Conservation (phyloP, 2,888 invertebrate species). For the Euproctis similis region DNA sequence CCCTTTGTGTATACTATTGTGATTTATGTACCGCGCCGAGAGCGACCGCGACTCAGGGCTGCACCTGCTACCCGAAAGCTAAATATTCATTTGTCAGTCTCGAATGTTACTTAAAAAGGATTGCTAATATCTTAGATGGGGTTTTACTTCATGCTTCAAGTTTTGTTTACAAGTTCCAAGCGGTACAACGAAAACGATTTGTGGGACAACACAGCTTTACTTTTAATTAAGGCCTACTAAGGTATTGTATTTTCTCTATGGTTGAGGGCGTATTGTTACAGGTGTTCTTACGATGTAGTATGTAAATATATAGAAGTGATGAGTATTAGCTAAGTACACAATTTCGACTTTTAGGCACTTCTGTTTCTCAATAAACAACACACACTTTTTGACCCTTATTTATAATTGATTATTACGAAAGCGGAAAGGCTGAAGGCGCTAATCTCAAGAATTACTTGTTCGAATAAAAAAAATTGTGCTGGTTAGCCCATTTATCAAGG, state of each 20-base stretch:
- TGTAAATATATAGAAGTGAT: no score
- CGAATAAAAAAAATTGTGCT: no score
- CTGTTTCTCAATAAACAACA: no score
- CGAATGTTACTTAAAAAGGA: constrained; percentile 65
- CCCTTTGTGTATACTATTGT: constrained; percentile 35
- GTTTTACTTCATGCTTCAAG: constrained; percentile 32
- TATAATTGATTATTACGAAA: no score
- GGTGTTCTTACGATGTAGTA: not conserved
- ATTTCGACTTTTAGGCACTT: no score
- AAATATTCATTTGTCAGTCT: constrained; percentile 68
- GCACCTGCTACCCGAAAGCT: constrained; percentile 57
- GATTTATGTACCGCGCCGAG: constrained; percentile 48
- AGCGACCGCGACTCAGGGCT: constrained; percentile 26
- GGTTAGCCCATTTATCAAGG: no score
- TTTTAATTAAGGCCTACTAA: constrained; percentile 19
- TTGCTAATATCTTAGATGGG: constrained; percentile 68
- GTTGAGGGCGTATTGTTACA: not conserved
- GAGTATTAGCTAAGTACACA: no score
- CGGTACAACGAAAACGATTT: constrained; percentile 14
- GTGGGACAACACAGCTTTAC: constrained; percentile 10
- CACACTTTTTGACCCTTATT: no score
- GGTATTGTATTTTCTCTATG: constrained; percentile 5
- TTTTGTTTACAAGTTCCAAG: constrained; percentile 41
- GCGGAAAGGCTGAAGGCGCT: no score
- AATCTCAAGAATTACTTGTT: no score